Percentiles rank a stretch among this genome's conserved stretches.
These are phyloP conservation scores for Paracentrotus lividus DNA, from an alignment of 53 echinoderm and acorn worm genomes.

Conservation along the genomic window DNA sequence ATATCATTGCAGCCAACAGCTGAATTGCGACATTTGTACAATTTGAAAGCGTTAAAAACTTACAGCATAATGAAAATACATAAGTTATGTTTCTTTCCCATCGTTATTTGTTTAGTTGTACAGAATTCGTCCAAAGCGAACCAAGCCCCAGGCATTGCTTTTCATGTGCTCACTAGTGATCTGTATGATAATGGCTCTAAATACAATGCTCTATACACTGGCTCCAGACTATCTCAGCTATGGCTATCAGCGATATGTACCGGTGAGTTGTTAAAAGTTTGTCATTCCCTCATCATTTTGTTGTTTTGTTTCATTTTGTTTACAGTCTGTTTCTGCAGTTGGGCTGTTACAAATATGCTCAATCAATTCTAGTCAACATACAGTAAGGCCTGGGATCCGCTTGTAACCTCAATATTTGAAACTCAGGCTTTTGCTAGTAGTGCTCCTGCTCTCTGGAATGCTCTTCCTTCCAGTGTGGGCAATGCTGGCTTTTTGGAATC, in stretches of 20 bases:
- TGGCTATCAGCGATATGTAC: constrained; percentile 83
- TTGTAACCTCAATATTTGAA: too few species aligned
- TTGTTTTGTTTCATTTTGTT: background rate
- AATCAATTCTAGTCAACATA: too few species aligned
- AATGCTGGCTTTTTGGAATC: too few species aligned
- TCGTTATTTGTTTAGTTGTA: constrained; percentile 74
- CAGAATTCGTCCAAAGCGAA: constrained; percentile 81
- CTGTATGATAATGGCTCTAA: constrained; percentile 83
- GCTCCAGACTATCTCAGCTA: constrained; percentile 90
- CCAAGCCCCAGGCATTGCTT: constrained; percentile 86
- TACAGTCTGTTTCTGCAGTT: background rate
- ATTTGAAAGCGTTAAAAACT: too few species aligned
- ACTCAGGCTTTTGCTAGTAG: too few species aligned
- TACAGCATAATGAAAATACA: too few species aligned
- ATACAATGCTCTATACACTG: constrained; percentile 82
- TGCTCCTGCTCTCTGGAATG: too few species aligned
- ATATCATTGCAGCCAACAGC: too few species aligned
- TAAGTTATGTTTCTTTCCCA: too few species aligned
- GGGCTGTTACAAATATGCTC: background rate
- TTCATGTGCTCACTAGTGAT: constrained; percentile 82
- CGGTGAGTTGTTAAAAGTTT: constrained; percentile 71
- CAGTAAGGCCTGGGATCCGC: too few species aligned
- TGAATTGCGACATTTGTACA: too few species aligned
- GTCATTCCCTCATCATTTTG: background rate
- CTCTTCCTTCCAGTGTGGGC: too few species aligned